These are phyloP conservation scores for Eubasilissa splendida DNA, from an alignment of 2,888 invertebrate species.

Conservation along the genomic window DNA sequence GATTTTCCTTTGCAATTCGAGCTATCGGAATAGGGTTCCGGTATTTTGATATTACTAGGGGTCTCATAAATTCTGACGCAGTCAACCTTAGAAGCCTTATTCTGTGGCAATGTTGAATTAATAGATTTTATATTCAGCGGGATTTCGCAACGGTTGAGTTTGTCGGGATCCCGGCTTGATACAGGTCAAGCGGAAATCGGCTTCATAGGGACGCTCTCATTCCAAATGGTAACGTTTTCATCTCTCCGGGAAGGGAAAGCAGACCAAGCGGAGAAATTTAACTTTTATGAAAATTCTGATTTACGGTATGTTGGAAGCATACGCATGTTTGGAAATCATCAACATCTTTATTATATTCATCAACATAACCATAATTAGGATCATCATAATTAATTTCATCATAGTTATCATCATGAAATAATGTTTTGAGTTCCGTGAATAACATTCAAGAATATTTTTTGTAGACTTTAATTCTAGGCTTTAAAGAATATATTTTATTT, in stretches of 20 bases:
- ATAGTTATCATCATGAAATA: too few species aligned
- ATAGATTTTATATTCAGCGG: constrained; percentile 40
- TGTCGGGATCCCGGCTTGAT: neutral
- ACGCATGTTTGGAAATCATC: too few species aligned
- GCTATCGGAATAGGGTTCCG: neutral
- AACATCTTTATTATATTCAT: too few species aligned
- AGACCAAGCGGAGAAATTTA: neutral
- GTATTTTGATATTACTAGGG: constrained; percentile 3
- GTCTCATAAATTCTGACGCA: constrained; percentile 39
- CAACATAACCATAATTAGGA: too few species aligned
- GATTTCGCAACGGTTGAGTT: neutral
- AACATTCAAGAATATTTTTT: too few species aligned
- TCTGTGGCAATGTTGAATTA: constrained; percentile 33
- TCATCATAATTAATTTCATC: too few species aligned
- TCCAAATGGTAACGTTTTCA: constrained; percentile 14
- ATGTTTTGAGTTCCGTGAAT: too few species aligned
- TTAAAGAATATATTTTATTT: too few species aligned
- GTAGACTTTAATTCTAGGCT: too few species aligned
- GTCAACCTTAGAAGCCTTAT: constrained; percentile 37
- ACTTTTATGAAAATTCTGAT: neutral
- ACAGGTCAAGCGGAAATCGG: constrained; percentile 32
- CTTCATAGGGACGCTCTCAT: constrained; percentile 15
- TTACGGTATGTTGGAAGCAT: too few species aligned
- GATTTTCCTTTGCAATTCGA: neutral
- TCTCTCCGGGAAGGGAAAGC: neutral